Evolutionary conservation across 2,797 vertebrate species (phyloP).

Genomic region (Hippoglossus hippoglossus): DNA sequence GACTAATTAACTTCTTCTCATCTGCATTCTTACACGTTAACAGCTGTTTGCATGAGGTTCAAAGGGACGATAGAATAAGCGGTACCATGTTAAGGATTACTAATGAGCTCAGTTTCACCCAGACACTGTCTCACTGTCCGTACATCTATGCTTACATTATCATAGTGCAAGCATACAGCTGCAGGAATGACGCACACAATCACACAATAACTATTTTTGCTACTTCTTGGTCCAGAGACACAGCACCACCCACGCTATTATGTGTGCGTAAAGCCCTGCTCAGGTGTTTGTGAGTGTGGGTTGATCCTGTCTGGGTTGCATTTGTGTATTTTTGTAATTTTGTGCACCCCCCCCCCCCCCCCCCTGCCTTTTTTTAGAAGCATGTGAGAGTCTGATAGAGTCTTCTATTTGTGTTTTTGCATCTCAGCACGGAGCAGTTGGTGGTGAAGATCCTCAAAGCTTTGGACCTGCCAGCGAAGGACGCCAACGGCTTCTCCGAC

Average conservation of each 20-base stretch:
- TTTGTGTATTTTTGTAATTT: constrained; percentile 22
- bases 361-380: constrained; percentile 5
- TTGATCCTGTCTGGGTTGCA: constrained; percentile 44
- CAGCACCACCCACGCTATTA: constrained; percentile 48
- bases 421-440: constrained; percentile 89
- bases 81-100: constrained; percentile 39
- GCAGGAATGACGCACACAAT: constrained; percentile 42
- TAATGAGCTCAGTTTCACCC: constrained; percentile 42
- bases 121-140: constrained; percentile 10
- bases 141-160: constrained; percentile 52
- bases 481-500: constrained; percentile 93
- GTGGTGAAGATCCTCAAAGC: constrained; percentile 94
- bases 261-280: constrained; percentile 32
- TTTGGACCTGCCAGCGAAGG: constrained; percentile 92
- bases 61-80: constrained; percentile 2
- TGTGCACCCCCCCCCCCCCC: constrained; percentile 37
- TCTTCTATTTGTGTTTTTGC: constrained; percentile 26
- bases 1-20: too few relatives aligned
- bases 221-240: constrained; percentile 39
- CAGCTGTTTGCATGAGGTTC: not conserved
- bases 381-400: constrained; percentile 23
- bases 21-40: not conserved
- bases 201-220: constrained; percentile 29
- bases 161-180: constrained; percentile 55
- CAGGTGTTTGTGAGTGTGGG: constrained; percentile 57